phyloP scores from a whole-genome alignment of 2,888 invertebrate genomes.

The Alitta virens region DNA sequence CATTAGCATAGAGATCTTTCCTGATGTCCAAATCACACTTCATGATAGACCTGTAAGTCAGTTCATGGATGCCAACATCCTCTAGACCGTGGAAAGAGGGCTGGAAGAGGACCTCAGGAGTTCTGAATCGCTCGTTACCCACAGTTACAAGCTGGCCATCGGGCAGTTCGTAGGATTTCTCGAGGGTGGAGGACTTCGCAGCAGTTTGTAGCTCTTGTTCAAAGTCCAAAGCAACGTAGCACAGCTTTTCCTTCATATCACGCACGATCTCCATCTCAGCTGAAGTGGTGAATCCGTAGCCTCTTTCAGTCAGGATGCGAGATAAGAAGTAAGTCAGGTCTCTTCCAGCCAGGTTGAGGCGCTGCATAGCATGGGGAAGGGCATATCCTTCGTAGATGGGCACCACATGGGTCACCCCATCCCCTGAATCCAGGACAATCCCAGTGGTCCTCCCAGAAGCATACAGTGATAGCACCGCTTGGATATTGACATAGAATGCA shows the following conservation, averaged over 20 bases:
- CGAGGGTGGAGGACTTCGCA: conserved; percentile 30
- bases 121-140: conserved; percentile 36
- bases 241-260: conserved; percentile 90
- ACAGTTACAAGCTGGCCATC: conserved; percentile 41
- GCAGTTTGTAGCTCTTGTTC: conserved; percentile 79
- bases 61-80: conserved; percentile 34
- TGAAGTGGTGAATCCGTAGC: background rate
- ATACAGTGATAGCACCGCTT: conserved; percentile 1
- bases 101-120: conserved; percentile 29
- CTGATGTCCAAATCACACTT: conserved; percentile 44
- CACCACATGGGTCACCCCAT: background rate
- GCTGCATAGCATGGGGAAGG: background rate
- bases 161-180: conserved; percentile 35
- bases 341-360: background rate
- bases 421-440: background rate
- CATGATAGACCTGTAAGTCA: conserved; percentile 43
- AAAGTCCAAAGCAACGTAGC: conserved; percentile 88
- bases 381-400: background rate
- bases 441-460: background rate
- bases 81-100: conserved; percentile 25
- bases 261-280: conserved; percentile 81
- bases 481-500: background rate
- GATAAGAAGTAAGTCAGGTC: background rate
- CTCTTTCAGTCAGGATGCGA: background rate
- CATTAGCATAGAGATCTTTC: conserved; percentile 47